Conservation (phyloP, 2,888 invertebrate species). For the Pachycephus smyrnensis region DNA sequence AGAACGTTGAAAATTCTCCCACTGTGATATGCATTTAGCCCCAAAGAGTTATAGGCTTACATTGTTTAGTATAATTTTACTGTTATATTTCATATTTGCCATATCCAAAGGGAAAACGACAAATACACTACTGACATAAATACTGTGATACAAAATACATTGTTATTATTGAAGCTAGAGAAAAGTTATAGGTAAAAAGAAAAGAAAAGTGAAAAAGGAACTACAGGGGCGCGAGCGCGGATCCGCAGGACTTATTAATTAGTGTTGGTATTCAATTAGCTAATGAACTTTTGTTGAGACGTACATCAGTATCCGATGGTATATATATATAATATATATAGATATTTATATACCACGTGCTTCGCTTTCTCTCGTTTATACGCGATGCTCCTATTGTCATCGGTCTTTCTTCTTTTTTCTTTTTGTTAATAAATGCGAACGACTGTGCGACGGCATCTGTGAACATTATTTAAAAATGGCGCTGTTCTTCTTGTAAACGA, state of each 20-base stretch:
- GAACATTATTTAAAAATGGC: background rate
- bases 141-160: slow-evolving; percentile 65
- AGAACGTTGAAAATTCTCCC: slow-evolving; percentile 56
- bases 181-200: slow-evolving; percentile 44
- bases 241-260: slow-evolving; percentile 54
- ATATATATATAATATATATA: background rate
- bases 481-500: background rate
- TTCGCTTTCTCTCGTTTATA: background rate
- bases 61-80: slow-evolving; percentile 61
- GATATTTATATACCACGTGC: background rate
- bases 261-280: slow-evolving; percentile 48
- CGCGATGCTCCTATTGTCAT: background rate
- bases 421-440: background rate
- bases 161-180: slow-evolving; percentile 61
- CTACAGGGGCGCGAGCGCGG: slow-evolving; percentile 47
- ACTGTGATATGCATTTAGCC: slow-evolving; percentile 66
- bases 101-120: slow-evolving; percentile 62
- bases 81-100: slow-evolving; percentile 63
- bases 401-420: background rate
- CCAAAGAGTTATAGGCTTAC: slow-evolving; percentile 65
- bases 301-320: slow-evolving; percentile 33
- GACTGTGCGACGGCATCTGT: background rate
- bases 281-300: slow-evolving; percentile 47
- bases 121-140: slow-evolving; percentile 58
- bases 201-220: slow-evolving; percentile 3